Conservation (phyloP, 2,797 vertebrate genomes). For the Limnodromus scolopaceus region DNA sequence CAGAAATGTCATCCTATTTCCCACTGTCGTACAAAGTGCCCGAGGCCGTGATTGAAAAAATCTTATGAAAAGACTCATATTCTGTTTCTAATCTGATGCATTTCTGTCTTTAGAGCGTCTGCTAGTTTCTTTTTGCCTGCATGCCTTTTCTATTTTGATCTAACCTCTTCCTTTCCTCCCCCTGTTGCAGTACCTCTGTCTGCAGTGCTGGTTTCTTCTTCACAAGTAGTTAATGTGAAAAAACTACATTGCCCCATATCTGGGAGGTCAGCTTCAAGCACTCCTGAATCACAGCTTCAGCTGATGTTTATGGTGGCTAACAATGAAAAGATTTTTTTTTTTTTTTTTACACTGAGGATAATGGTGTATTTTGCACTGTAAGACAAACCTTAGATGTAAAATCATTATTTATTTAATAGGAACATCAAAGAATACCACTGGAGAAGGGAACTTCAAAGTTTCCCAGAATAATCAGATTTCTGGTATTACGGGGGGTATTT, state of each 20-base stretch:
- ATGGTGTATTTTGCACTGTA: slow-evolving; percentile 9
- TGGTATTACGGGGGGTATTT: neutral
- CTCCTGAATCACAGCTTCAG: slow-evolving; percentile 38
- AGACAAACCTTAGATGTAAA: slow-evolving; percentile 54
- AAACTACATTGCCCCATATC: neutral
- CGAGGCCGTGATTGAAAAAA: neutral
- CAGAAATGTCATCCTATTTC: slow-evolving; percentile 23
- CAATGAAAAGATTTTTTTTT: slow-evolving; percentile 6
- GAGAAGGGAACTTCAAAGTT: slow-evolving; percentile 50
- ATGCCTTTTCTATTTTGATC: slow-evolving; percentile 2
- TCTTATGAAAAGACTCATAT: slow-evolving; percentile 2
- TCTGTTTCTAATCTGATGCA: slow-evolving; percentile 30
- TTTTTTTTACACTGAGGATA: neutral
- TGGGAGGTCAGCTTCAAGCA: slow-evolving; percentile 60
- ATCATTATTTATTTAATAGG: slow-evolving; percentile 54
- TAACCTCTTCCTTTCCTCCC: neutral
- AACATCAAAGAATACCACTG: slow-evolving; percentile 37
- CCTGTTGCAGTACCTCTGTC: neutral
- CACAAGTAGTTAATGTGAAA: slow-evolving; percentile 6
- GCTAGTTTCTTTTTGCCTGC: neutral
- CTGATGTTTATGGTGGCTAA: slow-evolving; percentile 16
- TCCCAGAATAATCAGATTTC: slow-evolving; percentile 40
- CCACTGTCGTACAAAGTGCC: neutral
- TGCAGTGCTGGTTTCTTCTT: slow-evolving; percentile 14
- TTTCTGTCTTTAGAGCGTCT: neutral